Percentiles rank a stretch among this genome's conserved stretches.
Conservation (phyloP, 1,140 invertebrate species). For the Pachyrhynchus sulphureomaculatus region DNA sequence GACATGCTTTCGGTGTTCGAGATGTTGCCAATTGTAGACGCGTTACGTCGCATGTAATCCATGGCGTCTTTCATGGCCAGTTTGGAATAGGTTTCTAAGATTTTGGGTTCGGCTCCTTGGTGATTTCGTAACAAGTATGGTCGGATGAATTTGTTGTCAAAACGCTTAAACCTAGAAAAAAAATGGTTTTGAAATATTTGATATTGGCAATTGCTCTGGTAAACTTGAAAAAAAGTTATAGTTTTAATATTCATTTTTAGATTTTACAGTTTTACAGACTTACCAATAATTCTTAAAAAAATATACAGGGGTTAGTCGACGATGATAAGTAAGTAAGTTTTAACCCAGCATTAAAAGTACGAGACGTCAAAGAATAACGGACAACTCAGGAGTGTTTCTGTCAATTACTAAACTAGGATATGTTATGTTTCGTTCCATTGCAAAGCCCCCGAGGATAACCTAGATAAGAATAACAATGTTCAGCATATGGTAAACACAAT, state of each 20-base stretch:
- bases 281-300: background rate
- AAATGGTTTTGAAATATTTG: background rate
- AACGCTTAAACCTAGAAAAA: slow-evolving; percentile 78
- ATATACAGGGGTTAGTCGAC: too few relatives aligned
- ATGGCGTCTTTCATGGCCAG: slow-evolving; percentile 91
- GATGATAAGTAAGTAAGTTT: too few relatives aligned
- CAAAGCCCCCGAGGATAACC: too few relatives aligned
- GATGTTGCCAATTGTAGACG: slow-evolving; percentile 79
- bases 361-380: too few relatives aligned
- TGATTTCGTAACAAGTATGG: slow-evolving; percentile 84
- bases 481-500: too few relatives aligned
- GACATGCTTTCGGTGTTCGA: slow-evolving; percentile 86
- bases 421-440: too few relatives aligned
- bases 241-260: background rate
- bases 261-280: background rate
- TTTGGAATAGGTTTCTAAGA: slow-evolving; percentile 91
- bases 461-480: too few relatives aligned
- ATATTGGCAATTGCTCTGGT: background rate
- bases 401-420: too few relatives aligned
- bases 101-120: slow-evolving; percentile 88
- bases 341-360: too few relatives aligned
- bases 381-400: too few relatives aligned
- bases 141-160: slow-evolving; percentile 90
- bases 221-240: background rate
- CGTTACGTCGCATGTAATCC: slow-evolving; percentile 84